Conservation (phyloP, 1,140 invertebrate genomes). For the Drosophila mayri region DNA sequence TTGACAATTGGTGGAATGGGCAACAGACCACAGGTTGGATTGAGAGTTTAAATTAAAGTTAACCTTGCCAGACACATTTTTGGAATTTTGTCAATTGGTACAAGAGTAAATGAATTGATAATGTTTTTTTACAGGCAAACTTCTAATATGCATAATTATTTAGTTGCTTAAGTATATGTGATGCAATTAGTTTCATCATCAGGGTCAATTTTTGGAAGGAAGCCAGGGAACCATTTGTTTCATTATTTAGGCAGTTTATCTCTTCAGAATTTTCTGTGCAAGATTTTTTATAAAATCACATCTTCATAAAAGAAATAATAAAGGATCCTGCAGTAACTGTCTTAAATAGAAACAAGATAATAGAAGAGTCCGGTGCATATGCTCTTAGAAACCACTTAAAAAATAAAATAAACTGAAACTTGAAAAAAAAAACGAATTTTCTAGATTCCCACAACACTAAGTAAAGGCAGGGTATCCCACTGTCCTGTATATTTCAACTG, state of each 20-base stretch:
- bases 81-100: background rate
- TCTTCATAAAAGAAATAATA: background rate
- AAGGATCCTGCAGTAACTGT: background rate
- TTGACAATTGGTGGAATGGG: slow-evolving; percentile 16
- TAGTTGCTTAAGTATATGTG: no score
- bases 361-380: background rate
- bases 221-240: no score
- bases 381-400: no score
- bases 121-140: background rate
- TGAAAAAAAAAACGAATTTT: no score
- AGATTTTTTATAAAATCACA: no score
- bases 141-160: background rate
- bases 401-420: no score
- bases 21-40: slow-evolving; percentile 1
- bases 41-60: background rate
- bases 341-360: no score
- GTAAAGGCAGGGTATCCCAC: background rate
- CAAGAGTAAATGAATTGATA: background rate
- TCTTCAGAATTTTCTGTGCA: no score
- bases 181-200: no score
- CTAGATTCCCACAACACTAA: no score
- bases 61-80: background rate
- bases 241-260: no score
- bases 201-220: no score
- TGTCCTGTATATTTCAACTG: background rate